Percentiles rank a stretch among this genome's conserved stretches.
Conservation (phyloP, 2,797 vertebrate genomes). For the Sylvilagus floridanus region DNA sequence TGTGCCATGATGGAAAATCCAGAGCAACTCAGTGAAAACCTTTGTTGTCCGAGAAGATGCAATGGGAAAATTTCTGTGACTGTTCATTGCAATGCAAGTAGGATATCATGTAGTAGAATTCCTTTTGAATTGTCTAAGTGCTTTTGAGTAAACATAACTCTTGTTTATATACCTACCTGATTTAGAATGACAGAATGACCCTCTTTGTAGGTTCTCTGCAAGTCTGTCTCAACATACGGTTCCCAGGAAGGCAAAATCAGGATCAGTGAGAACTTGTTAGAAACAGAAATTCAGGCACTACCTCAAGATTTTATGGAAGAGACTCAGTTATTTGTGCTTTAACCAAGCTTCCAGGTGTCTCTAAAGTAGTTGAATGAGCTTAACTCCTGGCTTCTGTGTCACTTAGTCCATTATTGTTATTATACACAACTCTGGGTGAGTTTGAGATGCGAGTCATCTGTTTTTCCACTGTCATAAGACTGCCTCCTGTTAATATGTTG, state of each 20-base stretch:
- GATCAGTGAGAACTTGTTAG: too few species aligned
- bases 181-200: too few species aligned
- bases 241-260: too few species aligned
- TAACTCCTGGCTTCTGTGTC: constrained; percentile 76
- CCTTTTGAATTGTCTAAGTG: constrained; percentile 71
- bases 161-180: too few species aligned
- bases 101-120: constrained; percentile 63
- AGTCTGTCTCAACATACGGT: too few species aligned
- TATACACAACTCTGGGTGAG: constrained; percentile 67
- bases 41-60: constrained; percentile 76
- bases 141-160: neutral
- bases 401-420: constrained; percentile 47
- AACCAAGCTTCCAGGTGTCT: constrained; percentile 13
- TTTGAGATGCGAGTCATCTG: constrained; percentile 77
- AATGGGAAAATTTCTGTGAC: constrained; percentile 66
- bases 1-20: constrained; percentile 63
- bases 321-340: too few species aligned
- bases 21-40: constrained; percentile 71
- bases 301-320: too few species aligned
- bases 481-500: constrained; percentile 74
- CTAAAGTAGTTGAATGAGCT: neutral
- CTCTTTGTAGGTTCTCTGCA: too few species aligned
- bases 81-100: constrained; percentile 70
- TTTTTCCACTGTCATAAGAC: constrained; percentile 76
- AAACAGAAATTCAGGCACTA: too few species aligned